Percentiles rank a stretch among this genome's conserved stretches.
These are phyloP conservation scores for Mastigias papua DNA, from an alignment of 30 jellyfish, hydroid and myxozoan species.

Conservation along the genomic window DNA sequence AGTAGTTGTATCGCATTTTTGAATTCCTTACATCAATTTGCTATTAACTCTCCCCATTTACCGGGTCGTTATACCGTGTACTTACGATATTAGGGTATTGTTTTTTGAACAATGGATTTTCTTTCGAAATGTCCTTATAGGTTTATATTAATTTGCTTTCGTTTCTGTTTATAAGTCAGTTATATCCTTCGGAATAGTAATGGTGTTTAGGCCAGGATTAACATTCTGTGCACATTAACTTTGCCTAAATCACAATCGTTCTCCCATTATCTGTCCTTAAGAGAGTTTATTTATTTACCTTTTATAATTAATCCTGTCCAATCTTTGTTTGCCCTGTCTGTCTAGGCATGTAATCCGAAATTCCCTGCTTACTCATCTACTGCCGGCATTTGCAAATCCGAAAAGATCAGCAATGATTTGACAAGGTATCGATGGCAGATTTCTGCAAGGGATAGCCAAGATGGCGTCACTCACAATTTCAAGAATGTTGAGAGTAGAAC, in stretches of 20 bases:
- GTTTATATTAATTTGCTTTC: neutral
- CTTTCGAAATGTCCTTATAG: neutral
- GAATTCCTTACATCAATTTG: too few species aligned
- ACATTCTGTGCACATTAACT: neutral
- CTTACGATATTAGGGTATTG: neutral
- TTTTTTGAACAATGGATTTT: neutral
- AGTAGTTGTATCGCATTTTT: too few species aligned
- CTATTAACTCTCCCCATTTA: too few species aligned
- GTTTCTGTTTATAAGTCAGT: neutral
- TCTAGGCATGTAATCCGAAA: slow-evolving; percentile 92
- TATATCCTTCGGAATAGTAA: neutral
- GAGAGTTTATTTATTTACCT: neutral
- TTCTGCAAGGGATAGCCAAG: slow-evolving; percentile 82
- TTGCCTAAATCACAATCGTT: neutral
- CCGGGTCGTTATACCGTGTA: too few species aligned
- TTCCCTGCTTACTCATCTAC: slow-evolving; percentile 85
- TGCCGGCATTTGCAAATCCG: slow-evolving; percentile 85
- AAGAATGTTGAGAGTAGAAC: slow-evolving; percentile 77
- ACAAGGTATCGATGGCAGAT: slow-evolving; percentile 95
- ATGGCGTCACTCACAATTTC: slow-evolving; percentile 72
- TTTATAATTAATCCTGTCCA: slow-evolving; percentile 1
- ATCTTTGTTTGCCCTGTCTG: neutral
- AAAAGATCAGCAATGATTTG: slow-evolving; percentile 72
- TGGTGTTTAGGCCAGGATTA: neutral
- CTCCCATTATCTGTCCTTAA: neutral